A percentile compares a stretch with the other conserved stretches of the same genome.
Evolutionary conservation across 2,113 vertebrate genomes (phyloP).

Genomic region (Piprites chloris): DNA sequence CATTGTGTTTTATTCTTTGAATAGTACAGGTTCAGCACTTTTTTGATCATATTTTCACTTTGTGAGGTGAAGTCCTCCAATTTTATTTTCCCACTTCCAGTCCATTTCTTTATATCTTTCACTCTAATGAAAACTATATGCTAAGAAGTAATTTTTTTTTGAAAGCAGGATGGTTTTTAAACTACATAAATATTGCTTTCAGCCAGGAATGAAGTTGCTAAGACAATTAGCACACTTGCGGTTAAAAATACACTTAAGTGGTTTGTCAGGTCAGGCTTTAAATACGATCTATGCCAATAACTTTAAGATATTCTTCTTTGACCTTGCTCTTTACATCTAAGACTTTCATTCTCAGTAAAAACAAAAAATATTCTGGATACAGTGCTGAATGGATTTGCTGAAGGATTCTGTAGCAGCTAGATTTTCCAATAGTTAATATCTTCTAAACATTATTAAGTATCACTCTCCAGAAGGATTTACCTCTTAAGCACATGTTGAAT

Average conservation of each 20-base stretch:
- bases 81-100: background rate
- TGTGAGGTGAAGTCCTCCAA: background rate
- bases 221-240: constrained; percentile 3
- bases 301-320: background rate
- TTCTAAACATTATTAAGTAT: constrained; percentile 18
- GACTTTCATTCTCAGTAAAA: background rate
- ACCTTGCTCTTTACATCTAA: background rate
- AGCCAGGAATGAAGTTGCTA: background rate
- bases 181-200: background rate
- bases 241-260: background rate
- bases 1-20: background rate
- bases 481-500: background rate
- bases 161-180: background rate
- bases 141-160: background rate
- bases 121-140: background rate
- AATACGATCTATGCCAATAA: background rate
- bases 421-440: constrained; percentile 20
- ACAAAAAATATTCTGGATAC: background rate
- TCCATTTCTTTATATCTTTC: background rate
- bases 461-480: background rate
- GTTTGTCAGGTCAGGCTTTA: constrained; percentile 15
- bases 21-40: background rate
- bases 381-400: background rate
- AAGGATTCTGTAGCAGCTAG: background rate
- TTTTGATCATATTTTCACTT: background rate